Base-by-base conservation (phyloP, 2,888 invertebrate genomes). In the Calliphora vomitoria region DNA sequence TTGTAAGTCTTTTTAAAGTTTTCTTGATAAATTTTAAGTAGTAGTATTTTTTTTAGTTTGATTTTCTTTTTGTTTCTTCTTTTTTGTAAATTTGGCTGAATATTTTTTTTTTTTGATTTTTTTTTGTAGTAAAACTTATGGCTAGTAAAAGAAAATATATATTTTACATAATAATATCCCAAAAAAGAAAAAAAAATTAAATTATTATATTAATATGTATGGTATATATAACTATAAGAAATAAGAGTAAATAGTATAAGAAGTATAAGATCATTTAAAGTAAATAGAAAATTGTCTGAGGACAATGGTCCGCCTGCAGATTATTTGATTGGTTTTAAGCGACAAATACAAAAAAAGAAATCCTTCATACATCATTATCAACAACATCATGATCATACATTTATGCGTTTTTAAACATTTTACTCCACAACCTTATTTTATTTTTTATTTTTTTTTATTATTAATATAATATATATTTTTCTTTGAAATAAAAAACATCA, bases 361-460 rank as follows among this genome's bases (percentile, higher is more conserved):
- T 44, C 35, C 8, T 72, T 66, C 53, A 41, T 47, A 66, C 10
- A 64, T 58, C 35, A 78, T 38, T 58, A 62, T 47, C 44, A 66
- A n/a, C 5, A 25, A 10, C 44, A 68, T 58, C 13, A 41, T 60
- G 53, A 76, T 87, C 50, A 71, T 76, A 87, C 72, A 84, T 83
- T 86, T 81, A 87, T 84, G 83, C 83, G 76, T 75, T 62, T 80
- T 41, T 31, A 76, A 79, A 84, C 84, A 76, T 84, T 83, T 81
- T 66, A 78, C 80, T 87, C 87, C 87, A 87, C 87, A 87, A 87
- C 87, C 87, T 85, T 82, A 82, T 69, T 82, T 82, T 76, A 62
- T 58, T 15, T 53, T 53, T 55, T 55, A 18, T 41, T 4, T 41
- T 41, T 41, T 78, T 79, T 83, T n/a, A n/a, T 76, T 78, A 69